These are phyloP conservation scores for Python bivittatus DNA, from an alignment of 2,113 vertebrate species.

Conservation along the genomic window DNA sequence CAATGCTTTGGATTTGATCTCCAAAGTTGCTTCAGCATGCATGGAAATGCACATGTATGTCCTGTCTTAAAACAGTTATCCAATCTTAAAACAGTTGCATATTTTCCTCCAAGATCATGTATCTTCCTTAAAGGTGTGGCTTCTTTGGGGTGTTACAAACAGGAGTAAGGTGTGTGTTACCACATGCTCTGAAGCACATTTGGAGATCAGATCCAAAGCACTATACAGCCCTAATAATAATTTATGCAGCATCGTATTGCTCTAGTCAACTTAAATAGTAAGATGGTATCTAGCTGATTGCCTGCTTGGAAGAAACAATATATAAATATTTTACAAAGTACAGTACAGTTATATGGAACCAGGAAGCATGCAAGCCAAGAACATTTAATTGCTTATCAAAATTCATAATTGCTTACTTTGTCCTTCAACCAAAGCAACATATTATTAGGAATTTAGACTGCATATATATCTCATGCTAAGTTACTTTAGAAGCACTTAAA, in stretches of 20 bases:
- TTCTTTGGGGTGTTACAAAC: background rate
- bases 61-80: background rate
- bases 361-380: conserved; percentile 26
- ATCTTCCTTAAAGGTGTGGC: background rate
- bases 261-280: conserved; percentile 34
- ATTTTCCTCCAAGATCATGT: background rate
- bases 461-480: background rate
- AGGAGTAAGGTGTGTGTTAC: background rate
- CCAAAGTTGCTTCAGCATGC: background rate
- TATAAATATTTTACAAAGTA: conserved; percentile 4
- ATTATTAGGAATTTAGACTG: background rate
- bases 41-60: background rate
- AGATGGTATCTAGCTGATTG: rapidly evolving
- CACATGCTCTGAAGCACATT: background rate
- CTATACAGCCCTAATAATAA: background rate
- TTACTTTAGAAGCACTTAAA: background rate
- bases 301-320: conserved; percentile 3
- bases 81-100: background rate
- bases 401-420: background rate
- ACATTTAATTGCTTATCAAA: background rate
- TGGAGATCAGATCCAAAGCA: background rate
- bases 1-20: background rate
- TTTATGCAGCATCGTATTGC: conserved; percentile 21
- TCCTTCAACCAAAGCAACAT: background rate
- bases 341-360: background rate